Evolutionary conservation across 1,140 invertebrate species (phyloP).

Genomic region (Sycophila sp.): DNA sequence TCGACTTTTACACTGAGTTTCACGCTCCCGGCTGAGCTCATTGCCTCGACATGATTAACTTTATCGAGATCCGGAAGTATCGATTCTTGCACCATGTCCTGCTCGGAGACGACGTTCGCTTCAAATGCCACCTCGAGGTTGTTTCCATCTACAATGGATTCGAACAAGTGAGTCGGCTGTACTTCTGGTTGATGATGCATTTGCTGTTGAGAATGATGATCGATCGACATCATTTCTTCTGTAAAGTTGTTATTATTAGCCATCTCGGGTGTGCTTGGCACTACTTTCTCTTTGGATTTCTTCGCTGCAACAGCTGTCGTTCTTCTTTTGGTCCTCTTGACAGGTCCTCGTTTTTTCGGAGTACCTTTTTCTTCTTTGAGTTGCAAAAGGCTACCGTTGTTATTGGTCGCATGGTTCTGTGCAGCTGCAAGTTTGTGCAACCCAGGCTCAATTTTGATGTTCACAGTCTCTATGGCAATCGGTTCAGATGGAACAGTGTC

Average conservation of each 20-base stretch:
- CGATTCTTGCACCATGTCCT: slow-evolving; percentile 49
- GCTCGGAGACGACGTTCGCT: slow-evolving; percentile 47
- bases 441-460: slow-evolving; percentile 60
- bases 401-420: slow-evolving; percentile 56
- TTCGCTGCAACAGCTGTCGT: slow-evolving; percentile 40
- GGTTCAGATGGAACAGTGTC: background rate
- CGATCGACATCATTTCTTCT: slow-evolving; percentile 15
- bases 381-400: slow-evolving; percentile 56
- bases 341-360: slow-evolving; percentile 37
- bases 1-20: slow-evolving; percentile 58
- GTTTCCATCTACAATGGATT: slow-evolving; percentile 53
- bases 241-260: slow-evolving; percentile 6
- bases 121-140: slow-evolving; percentile 59
- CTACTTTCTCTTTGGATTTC: slow-evolving; percentile 36
- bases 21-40: slow-evolving; percentile 46
- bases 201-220: slow-evolving; percentile 20
- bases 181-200: slow-evolving; percentile 29
- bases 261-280: background rate
- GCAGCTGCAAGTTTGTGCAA: slow-evolving; percentile 31
- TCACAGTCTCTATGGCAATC: slow-evolving; percentile 25
- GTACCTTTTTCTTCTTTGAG: slow-evolving; percentile 37
- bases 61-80: slow-evolving; percentile 55
- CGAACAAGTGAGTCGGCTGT: slow-evolving; percentile 37
- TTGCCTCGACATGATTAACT: slow-evolving; percentile 44
- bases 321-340: slow-evolving; percentile 46